Base-by-base conservation (phyloP, 2,888 invertebrate species). In the Bugula neritina region DNA sequence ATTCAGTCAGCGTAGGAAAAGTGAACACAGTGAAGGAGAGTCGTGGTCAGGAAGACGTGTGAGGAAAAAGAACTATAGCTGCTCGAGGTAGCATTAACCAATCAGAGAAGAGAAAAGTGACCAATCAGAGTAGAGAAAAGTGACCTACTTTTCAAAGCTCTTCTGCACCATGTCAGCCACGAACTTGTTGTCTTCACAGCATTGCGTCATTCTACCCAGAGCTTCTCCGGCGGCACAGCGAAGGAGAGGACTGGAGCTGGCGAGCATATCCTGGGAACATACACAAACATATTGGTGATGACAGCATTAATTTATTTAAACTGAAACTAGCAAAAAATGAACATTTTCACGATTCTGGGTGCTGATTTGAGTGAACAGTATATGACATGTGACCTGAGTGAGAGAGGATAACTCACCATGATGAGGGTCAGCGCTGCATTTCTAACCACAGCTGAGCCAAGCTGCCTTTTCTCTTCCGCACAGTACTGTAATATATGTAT, bases 201-300 rank as follows among this genome's bases (percentile, higher is more conserved):
- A 92, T 84, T 94, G 93, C 0, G 93, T 93, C 83, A 98, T 89
- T 21, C 98, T 88, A 0, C 98, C 98, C 27, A 97, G 88, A 34
- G 95, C 93, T 80, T 98, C 97, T 0, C 94, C 96, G 0, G 95
- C 94, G 0, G 96, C 93, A 82, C 96, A 97, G 23, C 98, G 89
- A 54, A 99, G 88, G 71, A 87, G 84, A 3, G 86, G 85, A 79
- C 85, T 88, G 71, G 85, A 76, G 75, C 82, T 82, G 69, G 84
- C 83, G 75, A 87, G 77, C 1, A 85, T 85, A 72, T 85, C 84
- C 85, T 86, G n/a, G n/a, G n/a, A n/a, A n/a, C n/a, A n/a, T n/a
- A 76, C 21, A 83, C 80, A n/a, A n/a, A n/a, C n/a, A n/a, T n/a
- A n/a, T n/a, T n/a, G n/a, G n/a, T n/a, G n/a, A n/a, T n/a, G n/a